Base-by-base conservation (phyloP, 2,888 invertebrate genomes). In the Apotomis turbidana region DNA sequence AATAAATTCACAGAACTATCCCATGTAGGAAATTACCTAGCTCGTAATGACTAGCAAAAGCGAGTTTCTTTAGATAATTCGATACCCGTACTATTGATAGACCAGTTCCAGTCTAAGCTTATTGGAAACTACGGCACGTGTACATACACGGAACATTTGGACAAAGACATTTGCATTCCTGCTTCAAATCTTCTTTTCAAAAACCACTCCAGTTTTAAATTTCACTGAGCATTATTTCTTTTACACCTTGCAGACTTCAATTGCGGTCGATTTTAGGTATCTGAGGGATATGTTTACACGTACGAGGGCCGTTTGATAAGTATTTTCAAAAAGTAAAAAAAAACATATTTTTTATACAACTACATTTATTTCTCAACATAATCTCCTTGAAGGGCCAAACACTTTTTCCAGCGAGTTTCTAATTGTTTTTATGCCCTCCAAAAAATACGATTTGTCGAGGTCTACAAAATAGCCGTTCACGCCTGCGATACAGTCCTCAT, bases 401-500 rank as follows among this genome's bases (percentile, higher is more conserved):
- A 57, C 57, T 57, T 57, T 36, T 57, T 57, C 57, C 57, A 36
- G 36, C 36, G 10, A 38, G 36, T 57, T 57, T 10, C 57, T 10
- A 36, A 10, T 57, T 57, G 38, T 2, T 6, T 38, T 57, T 36
- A 10, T 5, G 38, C 57, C 36, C 36, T 4, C 57, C 27, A 36
- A 57, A 36, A 36, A 36, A 38, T 57, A 57, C 3, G 36, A 57
- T 57, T 57, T 57, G 9, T 57, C 12, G 36, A 57, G 10, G 36
- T 57, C 57, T 36, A 12, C 57, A 57, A 57, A 57, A 57, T 57
- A 57, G 57, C 57, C 57, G 36, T 36, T 57, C 27, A 27, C 27
- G 27, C 27, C 27, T 27, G 27, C 27, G 27, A 27, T 27, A 27
- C 27, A 27, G 27, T 27, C 57, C 36, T 57, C 57, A 57, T 36